Evolutionary conservation across 1,140 invertebrate genomes (phyloP).

Genomic region (Euura lappo): DNA sequence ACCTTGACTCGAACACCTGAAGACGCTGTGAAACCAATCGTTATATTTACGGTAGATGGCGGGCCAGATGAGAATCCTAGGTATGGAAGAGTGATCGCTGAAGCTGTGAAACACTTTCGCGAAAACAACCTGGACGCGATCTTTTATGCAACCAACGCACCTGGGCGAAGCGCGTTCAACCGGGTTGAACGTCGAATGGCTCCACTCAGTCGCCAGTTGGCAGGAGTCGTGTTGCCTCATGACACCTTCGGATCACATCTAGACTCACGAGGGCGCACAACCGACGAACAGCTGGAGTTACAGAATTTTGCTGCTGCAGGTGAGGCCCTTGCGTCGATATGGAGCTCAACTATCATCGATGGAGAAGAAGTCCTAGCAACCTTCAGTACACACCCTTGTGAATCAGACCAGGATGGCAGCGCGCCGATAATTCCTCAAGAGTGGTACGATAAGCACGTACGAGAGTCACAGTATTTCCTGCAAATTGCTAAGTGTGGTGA

Average conservation of each 20-base stretch:
- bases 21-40: conserved; percentile 47
- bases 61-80: no score
- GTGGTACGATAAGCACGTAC: conserved; percentile 21
- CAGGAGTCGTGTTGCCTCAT: conserved; percentile 42
- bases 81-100: no score
- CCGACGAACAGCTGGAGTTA: conserved; percentile 34
- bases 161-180: no score
- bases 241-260: conserved; percentile 43
- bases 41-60: no score
- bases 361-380: conserved; percentile 30
- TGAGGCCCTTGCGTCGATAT: conserved; percentile 32
- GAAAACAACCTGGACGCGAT: no score
- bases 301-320: conserved; percentile 43
- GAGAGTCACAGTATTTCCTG: conserved; percentile 21
- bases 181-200: conserved; percentile 32
- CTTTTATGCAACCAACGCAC: no score
- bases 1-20: conserved; percentile 26
- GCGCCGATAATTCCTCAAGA: not conserved
- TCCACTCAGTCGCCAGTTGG: conserved; percentile 39
- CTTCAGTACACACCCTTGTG: conserved; percentile 32
- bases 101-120: no score
- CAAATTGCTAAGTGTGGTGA: conserved; percentile 17
- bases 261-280: conserved; percentile 32
- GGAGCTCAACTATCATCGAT: conserved; percentile 33
- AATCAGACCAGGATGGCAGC: not conserved